Evolutionary conservation across 2,113 vertebrate genomes (phyloP).

Genomic region (Hippocampus comes): DNA sequence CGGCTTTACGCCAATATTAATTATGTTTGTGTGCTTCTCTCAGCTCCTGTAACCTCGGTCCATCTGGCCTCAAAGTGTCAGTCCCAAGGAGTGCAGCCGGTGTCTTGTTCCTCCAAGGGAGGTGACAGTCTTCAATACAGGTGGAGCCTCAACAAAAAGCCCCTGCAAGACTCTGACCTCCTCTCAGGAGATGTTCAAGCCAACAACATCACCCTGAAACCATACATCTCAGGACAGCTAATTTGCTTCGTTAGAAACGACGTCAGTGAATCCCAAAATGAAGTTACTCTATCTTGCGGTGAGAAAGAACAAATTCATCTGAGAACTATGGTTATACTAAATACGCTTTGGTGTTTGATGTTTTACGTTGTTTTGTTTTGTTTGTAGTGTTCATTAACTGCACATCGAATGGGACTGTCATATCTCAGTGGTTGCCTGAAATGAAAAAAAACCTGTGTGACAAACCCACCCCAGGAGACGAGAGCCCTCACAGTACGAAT

Average conservation of each 20-base stretch:
- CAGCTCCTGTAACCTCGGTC: conserved; percentile 52
- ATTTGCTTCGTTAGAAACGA: conserved; percentile 46
- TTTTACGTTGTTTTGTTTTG: background rate
- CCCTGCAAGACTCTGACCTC: conserved; percentile 17
- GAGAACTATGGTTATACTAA: background rate
- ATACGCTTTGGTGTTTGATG: background rate
- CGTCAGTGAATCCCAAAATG: conserved; percentile 9
- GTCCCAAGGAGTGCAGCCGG: conserved; percentile 31
- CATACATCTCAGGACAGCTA: conserved; percentile 34
- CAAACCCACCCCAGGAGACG: background rate
- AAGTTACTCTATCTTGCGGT: conserved; percentile 24
- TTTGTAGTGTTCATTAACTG: conserved; percentile 38
- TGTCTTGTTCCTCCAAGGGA: conserved; percentile 41
- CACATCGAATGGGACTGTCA: conserved; percentile 38
- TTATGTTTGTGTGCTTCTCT: background rate
- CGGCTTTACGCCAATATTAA: background rate
- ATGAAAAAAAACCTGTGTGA: conserved; percentile 29
- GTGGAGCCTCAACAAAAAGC: conserved; percentile 48
- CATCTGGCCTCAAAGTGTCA: conserved; percentile 40
- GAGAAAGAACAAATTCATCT: conserved; percentile 14
- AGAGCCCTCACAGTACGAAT: rapidly evolving
- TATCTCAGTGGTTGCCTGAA: conserved; percentile 39
- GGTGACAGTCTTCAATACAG: conserved; percentile 49
- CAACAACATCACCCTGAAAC: conserved; percentile 43
- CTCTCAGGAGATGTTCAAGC: conserved; percentile 11